Base-by-base conservation (phyloP, 2,888 invertebrate species). In the Hyposoter dolosus region DNA sequence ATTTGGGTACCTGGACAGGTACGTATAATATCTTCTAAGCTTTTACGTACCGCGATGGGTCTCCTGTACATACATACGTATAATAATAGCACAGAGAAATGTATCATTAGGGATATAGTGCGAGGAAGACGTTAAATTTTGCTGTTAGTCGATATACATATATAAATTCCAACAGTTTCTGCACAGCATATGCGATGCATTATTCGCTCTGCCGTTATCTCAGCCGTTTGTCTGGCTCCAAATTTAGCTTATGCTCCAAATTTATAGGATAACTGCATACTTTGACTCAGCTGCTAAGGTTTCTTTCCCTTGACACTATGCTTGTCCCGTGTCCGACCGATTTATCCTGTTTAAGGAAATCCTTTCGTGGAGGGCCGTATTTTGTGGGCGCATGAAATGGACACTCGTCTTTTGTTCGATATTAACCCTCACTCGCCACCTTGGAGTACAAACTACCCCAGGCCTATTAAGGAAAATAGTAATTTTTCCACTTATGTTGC, bases 121-220 rank as follows among this genome's bases (percentile, higher is more conserved):
- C 63, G 50, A 80, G 63, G 71, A 43, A 78, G 53, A 86, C 69
- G 77, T 74, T 81, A 86, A 83, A 74, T 68, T 78, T 32, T 66
- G 77, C 50, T 74, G 47, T 66, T 50, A 76, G 72, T 63, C 6
- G 23, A 77, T 53, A 84, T 56, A 65, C 32, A 65, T 19, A 63
- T 35, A 74, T 50, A 84, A 60, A 76, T 56, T 17, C 15, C 10
- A 9, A 78, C 28, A 72, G 53, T 65, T 75, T 23, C 43, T 4
- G 35, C 32, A 40, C 10, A 74, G 40, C 65, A 74, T 74, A 81
- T 77, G 78, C 78, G 78, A 83, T 83, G 77, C 81, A 86, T 86
- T 86, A 86, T 86, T 81, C 74, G 81, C 74, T 78, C 75, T 83
- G 68, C 68, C 83, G 77, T 86, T 86, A 81, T 83, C 86, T 83